These are phyloP conservation scores for Parapristionchus giblindavisi DNA, from an alignment of 2,888 invertebrate species.

Conservation along the genomic window DNA sequence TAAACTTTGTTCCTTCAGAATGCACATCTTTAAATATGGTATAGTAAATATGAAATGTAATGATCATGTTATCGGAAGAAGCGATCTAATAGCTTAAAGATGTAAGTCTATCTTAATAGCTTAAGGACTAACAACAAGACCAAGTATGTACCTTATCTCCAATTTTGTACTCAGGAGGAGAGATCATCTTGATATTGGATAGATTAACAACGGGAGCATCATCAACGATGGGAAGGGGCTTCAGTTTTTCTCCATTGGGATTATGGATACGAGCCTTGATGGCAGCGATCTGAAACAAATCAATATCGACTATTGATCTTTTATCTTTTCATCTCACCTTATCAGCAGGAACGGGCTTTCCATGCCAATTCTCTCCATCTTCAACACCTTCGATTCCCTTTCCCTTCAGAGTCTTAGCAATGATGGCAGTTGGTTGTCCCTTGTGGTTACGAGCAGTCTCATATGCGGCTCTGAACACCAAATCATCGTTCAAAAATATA, in stretches of 20 bases:
- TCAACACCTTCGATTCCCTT: constrained; percentile 80
- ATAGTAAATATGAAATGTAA: too few relatives aligned
- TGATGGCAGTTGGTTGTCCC: constrained; percentile 85
- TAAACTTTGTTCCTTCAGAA: too few relatives aligned
- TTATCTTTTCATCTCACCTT: too few relatives aligned
- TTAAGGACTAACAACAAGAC: too few relatives aligned
- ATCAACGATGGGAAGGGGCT: constrained; percentile 55
- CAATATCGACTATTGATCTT: too few relatives aligned
- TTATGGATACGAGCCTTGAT: constrained; percentile 76
- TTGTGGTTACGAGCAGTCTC: constrained; percentile 55
- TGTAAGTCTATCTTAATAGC: too few relatives aligned
- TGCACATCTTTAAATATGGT: too few relatives aligned
- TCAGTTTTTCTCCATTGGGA: constrained; percentile 69
- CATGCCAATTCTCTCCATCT: constrained; percentile 95
- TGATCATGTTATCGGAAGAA: too few relatives aligned
- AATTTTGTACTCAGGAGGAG: constrained; percentile 83
- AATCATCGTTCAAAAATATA: neutral
- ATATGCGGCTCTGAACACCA: constrained; percentile 41
- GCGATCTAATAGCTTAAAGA: too few relatives aligned
- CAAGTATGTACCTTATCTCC: constrained; percentile 72
- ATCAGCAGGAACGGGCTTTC: constrained; percentile 81
- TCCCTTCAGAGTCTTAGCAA: constrained; percentile 96
- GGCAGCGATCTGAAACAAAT: constrained; percentile 52
- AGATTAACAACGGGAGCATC: constrained; percentile 60
- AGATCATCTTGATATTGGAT: constrained; percentile 58